Base-by-base conservation (phyloP, 2,113 vertebrate genomes). In the Caloenas nicobarica region DNA sequence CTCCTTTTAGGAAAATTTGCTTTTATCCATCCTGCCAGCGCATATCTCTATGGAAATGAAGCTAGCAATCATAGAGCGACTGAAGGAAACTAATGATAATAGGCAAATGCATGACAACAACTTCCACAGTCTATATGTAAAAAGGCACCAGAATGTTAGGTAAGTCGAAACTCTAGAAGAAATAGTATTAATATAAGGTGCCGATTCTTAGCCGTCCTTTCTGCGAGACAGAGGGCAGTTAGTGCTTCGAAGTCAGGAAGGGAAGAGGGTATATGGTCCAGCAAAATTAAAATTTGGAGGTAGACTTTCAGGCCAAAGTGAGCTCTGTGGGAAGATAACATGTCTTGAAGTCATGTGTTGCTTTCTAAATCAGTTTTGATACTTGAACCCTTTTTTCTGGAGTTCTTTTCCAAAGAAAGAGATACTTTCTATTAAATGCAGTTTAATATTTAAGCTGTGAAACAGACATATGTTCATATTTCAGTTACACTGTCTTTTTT, bases 21-120 rank as follows among this genome's bases (percentile, higher is more conserved):
- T 99, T 93, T 98, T 99, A 87, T 99, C 99, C 2, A 99, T 99
- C 88, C 97, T 99, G 60, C 99, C 99, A 0, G 99, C 99, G 54
- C 99, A 99, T 94, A 99, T 99, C 85, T 99, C 99, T 88, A 99
- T 99, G 99, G 99, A 99, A 98, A 99, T 99, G 99, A 99, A 99
- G 96, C 94, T 99, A 91, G 98, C 99, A 69, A 99, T 99, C 97
- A 99, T 99, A 73, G 99, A 99, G 79, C 97, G 99, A 71, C 97
- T 99, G 46, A 99, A 99, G 94, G 99, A 99, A 92, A 98, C 98
- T 2, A 98, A 99, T 53, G 99, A 99, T 94, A 99, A 98, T 62
- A 98, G 98, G 36, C 97, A 98, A 62, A 97, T 98, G 88, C 99
- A 99, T 4, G 99, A 99, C 95, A 99, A 99, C 97, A 99, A 99